Evolutionary conservation across 2,888 invertebrate genomes (phyloP).

Genomic region (Gandaritis pyraliata): DNA sequence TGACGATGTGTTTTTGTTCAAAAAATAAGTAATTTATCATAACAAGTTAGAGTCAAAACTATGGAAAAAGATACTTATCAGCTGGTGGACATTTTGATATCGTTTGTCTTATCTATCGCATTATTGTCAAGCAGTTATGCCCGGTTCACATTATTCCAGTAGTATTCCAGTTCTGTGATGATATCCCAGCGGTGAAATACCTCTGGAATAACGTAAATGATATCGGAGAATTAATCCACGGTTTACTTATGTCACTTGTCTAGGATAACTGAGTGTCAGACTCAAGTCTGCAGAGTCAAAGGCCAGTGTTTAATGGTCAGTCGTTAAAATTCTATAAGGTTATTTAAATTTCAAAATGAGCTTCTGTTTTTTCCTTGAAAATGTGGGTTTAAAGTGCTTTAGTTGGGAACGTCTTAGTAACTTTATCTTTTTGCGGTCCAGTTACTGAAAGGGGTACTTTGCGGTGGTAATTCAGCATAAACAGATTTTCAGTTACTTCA

Average conservation of each 20-base stretch:
- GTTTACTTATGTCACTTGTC: constrained; percentile 15
- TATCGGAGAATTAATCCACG: no score
- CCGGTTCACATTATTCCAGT: no score
- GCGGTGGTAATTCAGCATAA: constrained; percentile 30
- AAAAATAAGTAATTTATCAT: no score
- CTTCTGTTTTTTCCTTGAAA: constrained; percentile 49
- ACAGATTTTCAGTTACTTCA: constrained; percentile 32
- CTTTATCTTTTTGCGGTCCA: constrained; percentile 46
- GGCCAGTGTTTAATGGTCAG: constrained; percentile 54
- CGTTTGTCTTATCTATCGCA: no score
- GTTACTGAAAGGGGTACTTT: constrained; percentile 31
- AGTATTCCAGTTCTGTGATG: no score
- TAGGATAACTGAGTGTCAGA: constrained; percentile 48
- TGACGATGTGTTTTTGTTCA: no score
- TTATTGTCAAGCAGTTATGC: no score
- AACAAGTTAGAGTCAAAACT: no score
- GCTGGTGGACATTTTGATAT: no score
- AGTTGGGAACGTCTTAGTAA: constrained; percentile 45
- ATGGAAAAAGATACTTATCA: no score
- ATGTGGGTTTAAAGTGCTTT: constrained; percentile 46
- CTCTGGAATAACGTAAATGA: no score
- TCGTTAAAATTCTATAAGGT: constrained; percentile 63
- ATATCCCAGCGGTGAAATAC: no score
- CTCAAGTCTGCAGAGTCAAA: constrained; percentile 54
- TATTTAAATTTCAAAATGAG: constrained; percentile 57